Conservation (phyloP, 2,888 invertebrate species). For the Athetis lepigone region DNA sequence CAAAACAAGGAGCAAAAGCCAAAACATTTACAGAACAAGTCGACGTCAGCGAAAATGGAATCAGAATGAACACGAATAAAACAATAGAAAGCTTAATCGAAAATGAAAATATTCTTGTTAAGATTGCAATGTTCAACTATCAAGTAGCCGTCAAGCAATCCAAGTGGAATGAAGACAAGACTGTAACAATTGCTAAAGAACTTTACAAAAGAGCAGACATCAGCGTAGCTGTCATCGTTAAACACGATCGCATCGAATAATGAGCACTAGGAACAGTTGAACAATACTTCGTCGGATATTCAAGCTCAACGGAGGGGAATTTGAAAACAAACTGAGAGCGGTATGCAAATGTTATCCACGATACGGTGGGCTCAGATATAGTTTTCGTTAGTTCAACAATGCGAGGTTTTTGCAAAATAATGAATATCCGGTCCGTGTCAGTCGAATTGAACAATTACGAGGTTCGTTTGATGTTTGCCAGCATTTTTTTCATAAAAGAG, state of each 20-base stretch:
- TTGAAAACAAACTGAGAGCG: slow-evolving; percentile 76
- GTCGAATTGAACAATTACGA: slow-evolving; percentile 59
- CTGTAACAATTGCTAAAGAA: slow-evolving; percentile 49
- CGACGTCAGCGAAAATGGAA: slow-evolving; percentile 6
- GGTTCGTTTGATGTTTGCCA: slow-evolving; percentile 42
- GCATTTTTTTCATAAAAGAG: slow-evolving; percentile 25
- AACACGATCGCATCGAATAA: slow-evolving; percentile 56
- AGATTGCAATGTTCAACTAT: slow-evolving; percentile 48
- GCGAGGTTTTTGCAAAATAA: slow-evolving; percentile 67
- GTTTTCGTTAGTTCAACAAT: slow-evolving; percentile 63
- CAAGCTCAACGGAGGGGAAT: slow-evolving; percentile 60
- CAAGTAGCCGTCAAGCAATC: slow-evolving; percentile 35
- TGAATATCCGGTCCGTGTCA: slow-evolving; percentile 57
- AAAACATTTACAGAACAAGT: slow-evolving; percentile 5
- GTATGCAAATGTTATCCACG: slow-evolving; percentile 76
- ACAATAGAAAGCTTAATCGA: slow-evolving; percentile 24
- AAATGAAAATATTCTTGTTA: slow-evolving; percentile 42
- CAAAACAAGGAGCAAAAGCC: slow-evolving; percentile 2
- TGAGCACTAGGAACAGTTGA: slow-evolving; percentile 52
- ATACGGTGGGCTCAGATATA: slow-evolving; percentile 60
- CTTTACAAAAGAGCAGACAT: slow-evolving; percentile 63
- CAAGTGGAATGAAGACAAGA: slow-evolving; percentile 43
- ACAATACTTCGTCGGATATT: slow-evolving; percentile 55
- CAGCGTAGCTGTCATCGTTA: slow-evolving; percentile 61
- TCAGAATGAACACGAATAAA: slow-evolving; percentile 18